A percentile compares a stretch with the other conserved stretches of the same genome.
Conservation (phyloP, 2,113 vertebrate genomes). For the Tyto alba region DNA sequence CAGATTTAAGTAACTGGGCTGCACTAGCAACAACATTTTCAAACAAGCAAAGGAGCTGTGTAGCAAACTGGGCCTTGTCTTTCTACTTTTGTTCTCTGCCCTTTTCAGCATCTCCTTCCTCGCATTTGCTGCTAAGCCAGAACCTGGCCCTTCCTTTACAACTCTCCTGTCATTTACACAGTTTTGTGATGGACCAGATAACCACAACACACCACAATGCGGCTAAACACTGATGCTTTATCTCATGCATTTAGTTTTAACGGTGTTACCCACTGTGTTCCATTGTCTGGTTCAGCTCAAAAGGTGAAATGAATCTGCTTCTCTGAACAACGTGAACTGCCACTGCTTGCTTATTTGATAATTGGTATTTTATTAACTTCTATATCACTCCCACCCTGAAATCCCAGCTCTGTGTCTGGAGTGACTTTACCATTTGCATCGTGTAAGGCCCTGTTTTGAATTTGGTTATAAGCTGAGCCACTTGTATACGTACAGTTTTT, state of each 20-base stretch:
- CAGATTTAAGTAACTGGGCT: neutral
- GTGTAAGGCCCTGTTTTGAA: neutral
- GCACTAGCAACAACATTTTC: neutral
- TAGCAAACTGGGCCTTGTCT: neutral
- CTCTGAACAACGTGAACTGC: neutral
- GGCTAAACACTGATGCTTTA: neutral
- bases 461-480: neutral
- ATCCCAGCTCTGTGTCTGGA: neutral
- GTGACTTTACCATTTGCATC: neutral
- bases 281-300: neutral
- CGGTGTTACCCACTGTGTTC: neutral
- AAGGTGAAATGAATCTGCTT: neutral
- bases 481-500: neutral
- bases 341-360: neutral
- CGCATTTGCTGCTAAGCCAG: neutral
- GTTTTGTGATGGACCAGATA: neutral
- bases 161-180: neutral
- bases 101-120: neutral
- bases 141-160: neutral
- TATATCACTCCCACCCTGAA: neutral
- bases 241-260: neutral
- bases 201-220: neutral
- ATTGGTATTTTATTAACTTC: neutral
- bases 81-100: neutral
- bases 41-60: neutral